A percentile compares a stretch with the other conserved stretches of the same genome.
Evolutionary conservation across 1,140 invertebrate species (phyloP).

Genomic region (Hyles vespertilio): DNA sequence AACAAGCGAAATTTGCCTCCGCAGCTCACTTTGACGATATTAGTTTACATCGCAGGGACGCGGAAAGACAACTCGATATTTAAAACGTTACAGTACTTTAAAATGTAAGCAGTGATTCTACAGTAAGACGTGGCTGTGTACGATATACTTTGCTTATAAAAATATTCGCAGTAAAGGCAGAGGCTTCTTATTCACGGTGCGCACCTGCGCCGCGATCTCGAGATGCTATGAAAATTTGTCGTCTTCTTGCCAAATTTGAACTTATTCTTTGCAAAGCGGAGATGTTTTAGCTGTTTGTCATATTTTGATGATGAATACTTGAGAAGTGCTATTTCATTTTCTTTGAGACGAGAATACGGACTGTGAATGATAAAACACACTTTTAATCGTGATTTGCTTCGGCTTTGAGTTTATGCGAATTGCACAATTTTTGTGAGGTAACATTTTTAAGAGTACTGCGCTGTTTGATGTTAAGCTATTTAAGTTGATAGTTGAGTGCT

Average conservation of each 20-base stretch:
- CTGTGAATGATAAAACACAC: constrained; percentile 19
- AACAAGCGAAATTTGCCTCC: not conserved
- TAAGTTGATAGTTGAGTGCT: too few species aligned
- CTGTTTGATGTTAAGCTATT: too few species aligned
- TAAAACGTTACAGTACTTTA: constrained; percentile 21
- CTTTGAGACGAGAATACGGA: constrained; percentile 16
- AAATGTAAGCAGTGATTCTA: constrained; percentile 33
- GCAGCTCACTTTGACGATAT: not conserved
- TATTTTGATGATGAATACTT: constrained; percentile 37
- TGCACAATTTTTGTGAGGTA: too few species aligned
- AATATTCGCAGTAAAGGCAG: constrained; percentile 44
- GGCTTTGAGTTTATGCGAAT: constrained; percentile 1
- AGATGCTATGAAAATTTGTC: constrained; percentile 56
- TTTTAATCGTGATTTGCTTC: constrained; percentile 18
- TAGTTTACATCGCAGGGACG: constrained; percentile 8
- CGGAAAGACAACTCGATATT: constrained; percentile 15
- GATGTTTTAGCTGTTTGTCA: constrained; percentile 33
- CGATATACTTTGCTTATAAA: constrained; percentile 49
- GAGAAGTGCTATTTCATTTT: constrained; percentile 26
- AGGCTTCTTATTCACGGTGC: constrained; percentile 48
- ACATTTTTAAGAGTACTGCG: too few species aligned
- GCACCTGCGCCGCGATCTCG: constrained; percentile 40
- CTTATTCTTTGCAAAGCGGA: constrained; percentile 44
- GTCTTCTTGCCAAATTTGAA: constrained; percentile 54
- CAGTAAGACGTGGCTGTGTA: constrained; percentile 16